Evolutionary conservation across 2,797 vertebrate species (phyloP), one percentile per base, ranked within the genome.

Genomic region (Megalops cyprinoides): DNA sequence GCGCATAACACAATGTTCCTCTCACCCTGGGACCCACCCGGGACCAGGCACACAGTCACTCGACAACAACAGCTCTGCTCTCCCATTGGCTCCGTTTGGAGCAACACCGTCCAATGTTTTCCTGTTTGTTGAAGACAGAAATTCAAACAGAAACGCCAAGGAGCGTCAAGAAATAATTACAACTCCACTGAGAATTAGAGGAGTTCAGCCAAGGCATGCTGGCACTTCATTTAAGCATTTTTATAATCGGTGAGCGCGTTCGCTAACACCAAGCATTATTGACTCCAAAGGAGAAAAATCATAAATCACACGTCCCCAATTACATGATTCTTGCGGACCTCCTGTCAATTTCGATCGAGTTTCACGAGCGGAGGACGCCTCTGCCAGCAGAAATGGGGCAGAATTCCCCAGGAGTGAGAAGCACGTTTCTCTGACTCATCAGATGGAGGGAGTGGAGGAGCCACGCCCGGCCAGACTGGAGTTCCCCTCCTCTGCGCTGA

Each of bases 361-460:
- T 92, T 89, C 86, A 87, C 84, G 87, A 85, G 55, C n/a, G 39
- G 51, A 49, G n/a, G 6, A 87, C 84, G 90, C 84, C 20, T 0
- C 51, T 84, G 91, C 90, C 91, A 18, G 39, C 67, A 14, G 69
- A 53, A 48, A 44, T 58, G 73, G n/a, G 79, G 49, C 69, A 80
- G 37, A 28, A 37, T 80, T 80, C 69, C 79, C 20, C 10, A 39
- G 20, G 44, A 49, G 69, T 34, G 55, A 58, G 69, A 88, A 93
- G 91, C 92, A 93, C 92, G 93, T 93, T 93, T 93, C 90, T 93
- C 89, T 93, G 93, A 94, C 89, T 94, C 93, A 94, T 93, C 91
- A 81, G 77, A 84, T 82, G 28, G 78, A 62, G 39, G 44, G 49
- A 75, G 31, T 9, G 51, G 49, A 42, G 62, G 31, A 28, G 69